Base-by-base conservation (phyloP, 2,888 invertebrate species). In the Alsophila aescularia region DNA sequence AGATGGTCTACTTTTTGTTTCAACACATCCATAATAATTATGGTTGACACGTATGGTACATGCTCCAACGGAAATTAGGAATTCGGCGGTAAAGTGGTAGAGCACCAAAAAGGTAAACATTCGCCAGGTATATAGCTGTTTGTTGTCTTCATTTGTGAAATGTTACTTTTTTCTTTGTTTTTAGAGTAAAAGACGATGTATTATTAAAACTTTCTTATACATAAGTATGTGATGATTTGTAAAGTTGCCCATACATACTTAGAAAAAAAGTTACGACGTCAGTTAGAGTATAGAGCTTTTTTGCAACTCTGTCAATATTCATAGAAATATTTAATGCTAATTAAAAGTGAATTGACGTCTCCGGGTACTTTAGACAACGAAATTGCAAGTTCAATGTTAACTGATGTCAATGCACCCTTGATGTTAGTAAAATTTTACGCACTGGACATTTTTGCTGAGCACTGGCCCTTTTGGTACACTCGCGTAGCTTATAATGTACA, bases 1-100 rank as follows among this genome's bases (percentile, higher is more conserved):
- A 90, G 83, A 88, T 90, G 88, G 79, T 83, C 69, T 77, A 75
- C 83, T 87, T 87, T 87, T 85, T 84, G 81, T 82, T 83, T 81
- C 74, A 70, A 79, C 76, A 82, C 75, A 79, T 78, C 77, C 75
- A 75, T 74, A 73, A 77, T 81, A 80, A 81, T 83, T 77, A 74
- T 75, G 75, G 78, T 79, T 78, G 85, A 85, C 83, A 82, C 72
- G 72, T 81, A 75, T 80, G 76, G 75, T 74, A 78, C 70, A 83
- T 73, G 83, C 75, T 73, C 72, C 76, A 72, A 60, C 57, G 74
- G 70, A 69, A 79, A 81, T 78, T 75, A 62, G 73, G 75, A 79
- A 82, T 81, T 79, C 69, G 64, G 60, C 66, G 64, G 64, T 61
- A 53, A 66, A 67, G 34, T 60, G 45, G 59, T 51, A 52, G 39